Base-by-base conservation (phyloP, 2,113 vertebrate species). In the Nannobrachium achirus region DNA sequence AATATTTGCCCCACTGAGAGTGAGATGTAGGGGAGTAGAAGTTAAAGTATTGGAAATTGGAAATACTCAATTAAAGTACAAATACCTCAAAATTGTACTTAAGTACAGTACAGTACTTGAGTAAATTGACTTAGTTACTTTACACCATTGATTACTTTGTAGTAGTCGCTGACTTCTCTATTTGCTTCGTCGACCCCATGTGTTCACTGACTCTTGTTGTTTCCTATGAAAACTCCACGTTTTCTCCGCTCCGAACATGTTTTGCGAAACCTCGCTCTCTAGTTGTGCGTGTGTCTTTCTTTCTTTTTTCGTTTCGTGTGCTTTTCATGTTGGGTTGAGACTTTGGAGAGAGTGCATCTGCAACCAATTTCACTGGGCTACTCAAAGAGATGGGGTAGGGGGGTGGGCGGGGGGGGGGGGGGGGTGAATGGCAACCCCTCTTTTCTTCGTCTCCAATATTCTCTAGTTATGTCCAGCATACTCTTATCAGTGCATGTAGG, bases 291-390 rank as follows among this genome's bases (percentile, higher is more conserved):
- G 25, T 33, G 25, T 53, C 63, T 38, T 1, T 56, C 8, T 16
- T 50, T 11, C 18, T 57, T 66, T 48, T 19, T 16, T 15, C 19
- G 40, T 68, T 41, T 56, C 16, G 44, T 56, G 73, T 65, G 3
- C 76, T 79, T 77, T 67, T 79, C 78, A 81, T 83, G 85, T 80
- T 81, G 76, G 38, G 78, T 33, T 81, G 76, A 40, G 78, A 73
- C 85, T 64, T 44, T 71, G 76, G 79, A 69, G 25, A 82, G 71
- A 69, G 83, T 76, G 71, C 92, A 93, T 92, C 92, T 93, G 93
- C 82, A 92, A 90, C 78, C 86, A 84, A 89, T 93, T 89, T 86
- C 69, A 78, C 38, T 80, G 66, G 25, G 1, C 25, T 33, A 33
- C 65, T 84, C 86, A 65, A 80, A 89, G 84, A 79, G 69, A 57